Conservation (phyloP, 2,888 invertebrate genomes). For the Luffia ferchaultella region DNA sequence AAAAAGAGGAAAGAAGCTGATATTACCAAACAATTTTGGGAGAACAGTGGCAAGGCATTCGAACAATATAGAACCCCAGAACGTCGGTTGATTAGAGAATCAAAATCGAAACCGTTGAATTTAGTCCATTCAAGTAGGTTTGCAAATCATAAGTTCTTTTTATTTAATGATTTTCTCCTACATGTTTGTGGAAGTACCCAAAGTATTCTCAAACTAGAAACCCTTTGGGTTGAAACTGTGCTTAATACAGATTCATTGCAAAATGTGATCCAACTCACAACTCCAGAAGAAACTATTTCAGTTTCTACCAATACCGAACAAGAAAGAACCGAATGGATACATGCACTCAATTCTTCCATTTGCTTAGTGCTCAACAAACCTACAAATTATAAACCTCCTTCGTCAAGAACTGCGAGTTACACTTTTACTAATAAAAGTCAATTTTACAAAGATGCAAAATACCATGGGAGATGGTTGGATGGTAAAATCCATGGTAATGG, state of each 20-base stretch:
- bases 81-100: constrained; percentile 81
- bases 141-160: constrained; percentile 80
- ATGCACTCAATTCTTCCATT: constrained; percentile 78
- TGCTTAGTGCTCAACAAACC: constrained; percentile 71
- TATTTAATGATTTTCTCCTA: constrained; percentile 83
- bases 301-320: constrained; percentile 72
- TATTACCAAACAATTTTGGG: constrained; percentile 77
- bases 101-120: constrained; percentile 73
- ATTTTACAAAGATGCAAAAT: constrained; percentile 80
- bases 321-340: constrained; percentile 82
- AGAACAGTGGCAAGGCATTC: constrained; percentile 69
- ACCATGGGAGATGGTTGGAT: constrained; percentile 82
- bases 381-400: constrained; percentile 71
- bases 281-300: constrained; percentile 80
- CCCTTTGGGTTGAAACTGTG: constrained; percentile 82
- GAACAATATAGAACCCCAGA: constrained; percentile 70
- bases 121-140: constrained; percentile 76
- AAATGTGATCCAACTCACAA: constrained; percentile 73
- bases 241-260: constrained; percentile 71
- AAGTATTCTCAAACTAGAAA: constrained; percentile 72
- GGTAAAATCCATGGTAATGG: constrained; percentile 87
- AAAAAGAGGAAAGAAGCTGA: constrained; percentile 72
- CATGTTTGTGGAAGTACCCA: constrained; percentile 75
- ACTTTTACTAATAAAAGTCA: constrained; percentile 74
- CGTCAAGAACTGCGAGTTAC: constrained; percentile 75